These are phyloP conservation scores for Formica aserva DNA, from an alignment of 2,888 invertebrate genomes.

Conservation along the genomic window DNA sequence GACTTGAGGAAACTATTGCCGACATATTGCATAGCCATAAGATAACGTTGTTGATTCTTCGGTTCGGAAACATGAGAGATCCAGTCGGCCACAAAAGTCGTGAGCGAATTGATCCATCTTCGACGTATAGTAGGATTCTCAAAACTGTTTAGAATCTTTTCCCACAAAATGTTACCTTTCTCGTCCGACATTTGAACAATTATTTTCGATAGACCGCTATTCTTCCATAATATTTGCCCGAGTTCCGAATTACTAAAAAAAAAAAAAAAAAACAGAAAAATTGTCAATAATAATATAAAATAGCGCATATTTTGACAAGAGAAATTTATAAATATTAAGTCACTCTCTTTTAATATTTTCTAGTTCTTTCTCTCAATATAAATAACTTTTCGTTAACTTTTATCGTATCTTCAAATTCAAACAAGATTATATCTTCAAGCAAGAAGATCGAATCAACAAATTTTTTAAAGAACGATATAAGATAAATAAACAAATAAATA, in stretches of 20 bases:
- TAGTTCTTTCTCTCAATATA: not conserved
- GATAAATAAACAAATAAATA: no score
- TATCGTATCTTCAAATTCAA: not conserved
- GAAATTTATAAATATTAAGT: not conserved
- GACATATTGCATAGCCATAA: constrained; percentile 90
- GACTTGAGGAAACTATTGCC: constrained; percentile 92
- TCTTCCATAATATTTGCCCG: constrained; percentile 91
- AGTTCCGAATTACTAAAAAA: constrained; percentile 90
- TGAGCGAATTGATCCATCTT: constrained; percentile 92
- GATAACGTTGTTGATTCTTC: constrained; percentile 91
- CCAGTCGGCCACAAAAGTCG: constrained; percentile 91
- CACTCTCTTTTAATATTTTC: not conserved
- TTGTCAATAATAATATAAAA: not conserved
- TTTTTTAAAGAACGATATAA: not conserved
- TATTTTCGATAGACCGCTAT: constrained; percentile 90
- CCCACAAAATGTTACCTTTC: constrained; percentile 91
- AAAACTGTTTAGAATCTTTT: constrained; percentile 91
- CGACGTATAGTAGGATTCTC: constrained; percentile 93
- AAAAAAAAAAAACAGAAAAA: not conserved
- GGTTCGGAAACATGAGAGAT: constrained; percentile 92
- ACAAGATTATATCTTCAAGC: not conserved
- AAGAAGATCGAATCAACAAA: not conserved
- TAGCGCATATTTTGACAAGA: not conserved
- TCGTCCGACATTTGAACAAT: constrained; percentile 90
- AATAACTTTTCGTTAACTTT: not conserved